A percentile compares a stretch with the other conserved stretches of the same genome.
These are phyloP conservation scores for Sarcophilus harrisii DNA, from an alignment of 2,797 vertebrate species.

Conservation along the genomic window DNA sequence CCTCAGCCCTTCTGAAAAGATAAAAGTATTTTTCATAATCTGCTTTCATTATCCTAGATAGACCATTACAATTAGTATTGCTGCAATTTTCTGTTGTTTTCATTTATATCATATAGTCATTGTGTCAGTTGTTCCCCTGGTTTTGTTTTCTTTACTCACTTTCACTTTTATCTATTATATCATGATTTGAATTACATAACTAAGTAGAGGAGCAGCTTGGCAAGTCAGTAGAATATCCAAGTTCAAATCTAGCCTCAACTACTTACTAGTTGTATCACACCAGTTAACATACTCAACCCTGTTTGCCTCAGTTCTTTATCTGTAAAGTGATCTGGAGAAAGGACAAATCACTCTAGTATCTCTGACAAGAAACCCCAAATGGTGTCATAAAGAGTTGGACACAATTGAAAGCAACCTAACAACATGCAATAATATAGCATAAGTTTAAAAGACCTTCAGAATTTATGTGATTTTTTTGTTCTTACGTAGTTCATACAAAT, in stretches of 20 bases:
- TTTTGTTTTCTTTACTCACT: neutral
- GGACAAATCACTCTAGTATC: neutral
- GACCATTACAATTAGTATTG: neutral
- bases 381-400: neutral
- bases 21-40: neutral
- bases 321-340: neutral
- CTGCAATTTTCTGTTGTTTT: neutral
- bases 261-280: neutral
- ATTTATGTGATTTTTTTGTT: neutral
- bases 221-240: neutral
- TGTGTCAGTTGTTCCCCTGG: neutral
- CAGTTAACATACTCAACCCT: no score
- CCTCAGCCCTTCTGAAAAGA: neutral
- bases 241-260: neutral
- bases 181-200: neutral
- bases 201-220: neutral
- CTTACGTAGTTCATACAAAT: neutral
- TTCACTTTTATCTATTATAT: neutral
- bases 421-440: neutral
- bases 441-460: neutral
- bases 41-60: neutral
- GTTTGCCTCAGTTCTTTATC: no score
- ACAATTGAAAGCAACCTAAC: neutral
- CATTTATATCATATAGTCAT: neutral
- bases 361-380: neutral